Percentiles rank a stretch among this genome's conserved stretches.
Evolutionary conservation across 2,797 vertebrate genomes (phyloP).

Genomic region (Pseudocheirus occidentalis): DNA sequence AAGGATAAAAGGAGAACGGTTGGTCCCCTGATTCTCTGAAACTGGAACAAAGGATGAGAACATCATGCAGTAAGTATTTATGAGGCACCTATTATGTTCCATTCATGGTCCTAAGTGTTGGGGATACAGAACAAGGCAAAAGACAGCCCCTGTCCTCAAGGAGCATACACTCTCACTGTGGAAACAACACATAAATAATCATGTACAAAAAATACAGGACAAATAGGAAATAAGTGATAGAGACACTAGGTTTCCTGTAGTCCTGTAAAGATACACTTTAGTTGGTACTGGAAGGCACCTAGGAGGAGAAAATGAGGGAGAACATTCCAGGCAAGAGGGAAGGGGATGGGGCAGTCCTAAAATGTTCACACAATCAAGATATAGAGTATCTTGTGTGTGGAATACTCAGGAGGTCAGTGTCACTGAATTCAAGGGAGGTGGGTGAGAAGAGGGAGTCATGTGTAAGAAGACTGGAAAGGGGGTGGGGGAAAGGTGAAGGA

Average conservation of each 20-base stretch:
- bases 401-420: not conserved
- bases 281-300: not conserved
- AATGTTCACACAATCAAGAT: not conserved
- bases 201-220: not conserved
- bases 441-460: not conserved
- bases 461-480: not conserved
- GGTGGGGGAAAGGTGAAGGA: not conserved
- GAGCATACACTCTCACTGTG: not conserved
- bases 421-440: not conserved
- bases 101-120: not conserved
- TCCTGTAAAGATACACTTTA: not conserved
- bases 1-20: not conserved
- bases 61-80: not conserved
- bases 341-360: not conserved
- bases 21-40: not conserved
- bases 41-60: not conserved
- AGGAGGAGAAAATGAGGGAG: not conserved
- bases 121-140: not conserved
- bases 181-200: not conserved
- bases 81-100: not conserved
- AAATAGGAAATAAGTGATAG: not conserved
- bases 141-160: not conserved
- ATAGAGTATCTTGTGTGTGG: not conserved
- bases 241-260: not conserved
- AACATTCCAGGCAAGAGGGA: not conserved